Evolutionary conservation across 2,113 vertebrate species (phyloP).

Genomic region (Macrotis lagotis): DNA sequence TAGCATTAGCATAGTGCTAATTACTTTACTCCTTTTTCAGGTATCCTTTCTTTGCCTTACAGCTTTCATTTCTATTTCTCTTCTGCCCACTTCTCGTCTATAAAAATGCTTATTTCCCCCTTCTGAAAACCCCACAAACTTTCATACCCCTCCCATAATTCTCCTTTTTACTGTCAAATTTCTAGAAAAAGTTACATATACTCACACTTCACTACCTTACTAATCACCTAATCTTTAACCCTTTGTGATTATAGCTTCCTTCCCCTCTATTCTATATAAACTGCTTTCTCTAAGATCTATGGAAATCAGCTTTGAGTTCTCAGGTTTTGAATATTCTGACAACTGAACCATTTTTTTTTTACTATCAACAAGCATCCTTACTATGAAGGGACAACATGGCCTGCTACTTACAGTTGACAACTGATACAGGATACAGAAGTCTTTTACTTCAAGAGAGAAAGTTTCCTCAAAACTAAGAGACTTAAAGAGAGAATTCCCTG

Average conservation of each 20-base stretch:
- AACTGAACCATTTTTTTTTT: neutral
- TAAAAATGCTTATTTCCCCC: neutral
- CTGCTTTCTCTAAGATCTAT: neutral
- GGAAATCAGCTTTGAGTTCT: too few species aligned
- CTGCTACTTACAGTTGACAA: neutral
- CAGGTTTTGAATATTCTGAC: neutral
- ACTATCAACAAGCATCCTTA: neutral
- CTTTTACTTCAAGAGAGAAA: neutral
- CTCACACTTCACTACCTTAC: neutral
- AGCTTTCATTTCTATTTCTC: neutral
- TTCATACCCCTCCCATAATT: neutral
- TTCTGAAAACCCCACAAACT: neutral
- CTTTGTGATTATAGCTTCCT: neutral
- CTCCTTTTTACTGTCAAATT: neutral
- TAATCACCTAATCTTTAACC: neutral
- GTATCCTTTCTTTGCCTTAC: neutral
- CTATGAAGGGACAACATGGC: neutral
- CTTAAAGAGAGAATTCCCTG: neutral
- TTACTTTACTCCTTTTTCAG: neutral
- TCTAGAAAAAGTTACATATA: neutral
- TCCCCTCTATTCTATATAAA: neutral
- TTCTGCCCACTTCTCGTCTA: neutral
- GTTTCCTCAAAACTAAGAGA: neutral
- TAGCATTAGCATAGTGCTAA: neutral
- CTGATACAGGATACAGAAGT: neutral